Percentiles rank a stretch among this genome's conserved stretches.
phyloP scores from a whole-genome alignment of 2,797 vertebrate genomes.

The Orientallactaga sibirica region DNA sequence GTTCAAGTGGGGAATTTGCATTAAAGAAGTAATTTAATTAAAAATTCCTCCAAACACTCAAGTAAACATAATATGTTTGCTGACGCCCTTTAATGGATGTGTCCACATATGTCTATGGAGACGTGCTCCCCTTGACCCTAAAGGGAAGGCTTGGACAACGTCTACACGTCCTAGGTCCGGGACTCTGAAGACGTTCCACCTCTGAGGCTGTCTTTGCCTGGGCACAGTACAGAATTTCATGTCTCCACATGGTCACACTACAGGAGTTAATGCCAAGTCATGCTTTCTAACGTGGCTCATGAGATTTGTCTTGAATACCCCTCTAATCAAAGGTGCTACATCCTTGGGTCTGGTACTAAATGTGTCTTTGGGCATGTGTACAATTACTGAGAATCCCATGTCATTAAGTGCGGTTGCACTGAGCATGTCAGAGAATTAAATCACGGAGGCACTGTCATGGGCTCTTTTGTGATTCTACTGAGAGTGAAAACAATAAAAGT shows the following conservation, averaged over 20 bases:
- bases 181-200: background rate
- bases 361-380: background rate
- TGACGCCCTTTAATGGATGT: background rate
- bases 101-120: background rate
- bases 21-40: background rate
- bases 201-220: fast-evolving
- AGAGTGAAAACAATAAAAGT: background rate
- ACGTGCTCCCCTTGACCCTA: fast-evolving
- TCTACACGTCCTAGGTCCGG: background rate
- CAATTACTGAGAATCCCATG: fast-evolving
- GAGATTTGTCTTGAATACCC: fast-evolving
- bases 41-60: background rate
- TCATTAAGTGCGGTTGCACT: background rate
- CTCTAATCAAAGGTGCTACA: constrained; percentile 4
- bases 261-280: fast-evolving
- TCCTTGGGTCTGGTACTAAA: background rate
- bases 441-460: background rate
- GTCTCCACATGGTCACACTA: fast-evolving
- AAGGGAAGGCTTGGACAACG: background rate
- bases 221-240: fast-evolving
- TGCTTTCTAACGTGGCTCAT: background rate
- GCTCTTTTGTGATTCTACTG: background rate
- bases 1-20: background rate
- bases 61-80: background rate
- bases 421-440: background rate